Evolutionary conservation across 2,113 vertebrate species (phyloP).

Genomic region (Prunella himalayana): DNA sequence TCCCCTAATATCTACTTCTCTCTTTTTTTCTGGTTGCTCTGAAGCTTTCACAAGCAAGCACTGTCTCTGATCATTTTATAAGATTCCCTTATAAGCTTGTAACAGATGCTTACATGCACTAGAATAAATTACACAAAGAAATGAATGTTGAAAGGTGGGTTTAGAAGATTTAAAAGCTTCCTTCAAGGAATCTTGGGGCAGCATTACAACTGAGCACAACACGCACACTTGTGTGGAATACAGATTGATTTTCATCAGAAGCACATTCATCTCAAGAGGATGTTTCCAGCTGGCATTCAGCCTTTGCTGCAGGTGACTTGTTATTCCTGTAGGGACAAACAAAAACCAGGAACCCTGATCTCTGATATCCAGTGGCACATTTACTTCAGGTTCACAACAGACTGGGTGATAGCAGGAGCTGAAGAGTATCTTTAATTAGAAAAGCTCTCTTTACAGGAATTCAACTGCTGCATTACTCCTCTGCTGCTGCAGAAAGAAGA

Average conservation of each 20-base stretch:
- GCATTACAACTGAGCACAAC: neutral
- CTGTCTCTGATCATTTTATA: neutral
- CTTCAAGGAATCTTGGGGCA: neutral
- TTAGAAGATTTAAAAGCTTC: neutral
- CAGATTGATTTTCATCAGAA: neutral
- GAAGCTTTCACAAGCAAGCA: neutral
- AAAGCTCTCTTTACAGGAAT: neutral
- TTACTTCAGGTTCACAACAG: neutral
- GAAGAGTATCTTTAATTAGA: neutral
- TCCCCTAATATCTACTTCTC: neutral
- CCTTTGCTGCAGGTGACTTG: neutral
- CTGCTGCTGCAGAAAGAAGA: neutral
- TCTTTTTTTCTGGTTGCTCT: neutral
- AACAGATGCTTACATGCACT: neutral
- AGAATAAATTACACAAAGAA: neutral
- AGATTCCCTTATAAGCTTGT: neutral
- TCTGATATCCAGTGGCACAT: neutral
- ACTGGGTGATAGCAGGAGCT: neutral
- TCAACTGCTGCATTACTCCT: neutral
- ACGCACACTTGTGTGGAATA: rapidly evolving
- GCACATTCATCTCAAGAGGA: neutral
- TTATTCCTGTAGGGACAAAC: neutral
- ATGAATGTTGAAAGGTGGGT: neutral
- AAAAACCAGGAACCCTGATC: neutral
- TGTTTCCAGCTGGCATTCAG: neutral